Percentiles rank a stretch among this genome's conserved stretches.
Conservation (phyloP, 2,113 vertebrate genomes). For the Ictidomys tridecemlineatus region DNA sequence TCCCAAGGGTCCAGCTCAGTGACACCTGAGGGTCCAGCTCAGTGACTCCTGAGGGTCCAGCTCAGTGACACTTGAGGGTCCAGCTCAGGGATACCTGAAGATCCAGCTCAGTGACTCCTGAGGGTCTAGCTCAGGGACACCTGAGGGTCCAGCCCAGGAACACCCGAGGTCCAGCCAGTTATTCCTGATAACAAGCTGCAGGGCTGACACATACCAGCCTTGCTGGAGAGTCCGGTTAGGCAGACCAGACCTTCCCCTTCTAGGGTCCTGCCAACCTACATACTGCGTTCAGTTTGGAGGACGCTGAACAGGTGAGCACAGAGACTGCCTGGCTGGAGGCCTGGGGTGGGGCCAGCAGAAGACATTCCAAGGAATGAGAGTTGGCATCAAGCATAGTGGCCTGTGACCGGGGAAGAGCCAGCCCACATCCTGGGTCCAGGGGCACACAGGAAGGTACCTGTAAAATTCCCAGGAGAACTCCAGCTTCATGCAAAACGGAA, state of each 20-base stretch:
- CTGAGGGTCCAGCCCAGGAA: too few relatives aligned
- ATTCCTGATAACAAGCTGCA: background rate
- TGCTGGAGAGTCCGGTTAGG: fast-evolving
- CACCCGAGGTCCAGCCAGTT: too few relatives aligned
- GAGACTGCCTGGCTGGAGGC: fast-evolving
- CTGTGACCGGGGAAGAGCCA: too few relatives aligned
- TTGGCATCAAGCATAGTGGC: fast-evolving
- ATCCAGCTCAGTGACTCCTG: too few relatives aligned
- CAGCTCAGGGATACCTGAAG: too few relatives aligned
- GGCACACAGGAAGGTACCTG: fast-evolving
- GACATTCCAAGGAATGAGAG: background rate
- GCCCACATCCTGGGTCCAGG: fast-evolving
- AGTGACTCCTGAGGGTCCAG: too few relatives aligned
- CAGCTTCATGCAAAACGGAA: fast-evolving
- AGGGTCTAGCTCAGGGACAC: too few relatives aligned
- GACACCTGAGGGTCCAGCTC: too few relatives aligned
- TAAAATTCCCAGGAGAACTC: too few relatives aligned
- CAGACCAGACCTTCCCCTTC: background rate
- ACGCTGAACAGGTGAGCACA: fast-evolving
- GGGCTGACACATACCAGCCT: fast-evolving
- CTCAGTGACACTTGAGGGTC: too few relatives aligned
- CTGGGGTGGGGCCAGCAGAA: background rate
- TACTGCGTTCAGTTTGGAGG: fast-evolving
- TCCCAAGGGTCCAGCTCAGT: too few relatives aligned
- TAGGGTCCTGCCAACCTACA: fast-evolving